Percentiles rank a stretch among this genome's conserved stretches.
Conservation (phyloP, 2,888 invertebrate genomes). For the Cerceris ruficornis region DNA sequence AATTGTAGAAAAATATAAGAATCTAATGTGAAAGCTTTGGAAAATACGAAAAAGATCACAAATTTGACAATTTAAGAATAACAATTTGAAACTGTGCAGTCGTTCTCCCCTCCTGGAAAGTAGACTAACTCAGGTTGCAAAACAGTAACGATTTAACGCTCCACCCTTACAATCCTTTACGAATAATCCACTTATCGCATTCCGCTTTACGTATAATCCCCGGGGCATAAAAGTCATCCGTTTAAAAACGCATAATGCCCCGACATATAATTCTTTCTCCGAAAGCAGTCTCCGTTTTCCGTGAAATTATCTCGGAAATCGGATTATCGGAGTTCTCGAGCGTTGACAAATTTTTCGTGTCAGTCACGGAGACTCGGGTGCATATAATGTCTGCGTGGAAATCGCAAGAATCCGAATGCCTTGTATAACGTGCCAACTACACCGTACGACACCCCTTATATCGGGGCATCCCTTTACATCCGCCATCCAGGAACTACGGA, state of each 20-base stretch:
- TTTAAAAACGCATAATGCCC: background rate
- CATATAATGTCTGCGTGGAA: conserved; percentile 6
- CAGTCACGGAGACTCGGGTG: background rate
- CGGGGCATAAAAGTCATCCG: background rate
- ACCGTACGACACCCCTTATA: conserved; percentile 20
- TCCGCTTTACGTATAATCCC: conserved; percentile 20
- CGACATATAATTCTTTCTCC: background rate
- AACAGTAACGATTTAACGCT: background rate
- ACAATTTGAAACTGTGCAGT: background rate
- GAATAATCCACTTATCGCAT: conserved; percentile 41
- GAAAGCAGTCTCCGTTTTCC: background rate
- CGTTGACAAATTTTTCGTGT: background rate
- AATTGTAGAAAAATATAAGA: no score
- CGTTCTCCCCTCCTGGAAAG: background rate
- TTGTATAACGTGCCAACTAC: conserved; percentile 6
- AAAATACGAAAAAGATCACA: no score
- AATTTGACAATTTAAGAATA: no score
- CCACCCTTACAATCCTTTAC: background rate
- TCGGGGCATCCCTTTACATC: conserved; percentile 57
- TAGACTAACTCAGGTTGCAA: background rate
- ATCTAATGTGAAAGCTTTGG: no score
- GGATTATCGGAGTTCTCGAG: background rate
- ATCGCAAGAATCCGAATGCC: conserved; percentile 23
- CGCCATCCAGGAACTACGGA: conserved; percentile 67
- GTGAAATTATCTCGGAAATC: background rate